Evolutionary conservation across 2,888 invertebrate species (phyloP).

Genomic region (Ichneumon xanthorius): DNA sequence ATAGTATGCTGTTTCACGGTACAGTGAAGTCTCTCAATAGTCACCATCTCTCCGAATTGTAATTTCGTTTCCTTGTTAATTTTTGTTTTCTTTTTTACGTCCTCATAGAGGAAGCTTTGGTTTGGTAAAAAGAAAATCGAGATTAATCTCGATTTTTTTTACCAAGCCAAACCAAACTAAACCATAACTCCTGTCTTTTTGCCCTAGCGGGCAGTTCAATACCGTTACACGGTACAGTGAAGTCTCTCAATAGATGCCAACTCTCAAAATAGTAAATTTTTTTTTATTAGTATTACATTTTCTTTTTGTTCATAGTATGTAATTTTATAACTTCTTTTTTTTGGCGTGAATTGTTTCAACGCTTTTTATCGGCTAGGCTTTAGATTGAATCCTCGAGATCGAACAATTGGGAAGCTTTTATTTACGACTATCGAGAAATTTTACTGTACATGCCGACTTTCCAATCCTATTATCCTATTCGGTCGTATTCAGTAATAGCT

Average conservation of each 20-base stretch:
- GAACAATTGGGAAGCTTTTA: background rate
- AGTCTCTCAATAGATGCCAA: background rate
- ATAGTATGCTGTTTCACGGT: background rate
- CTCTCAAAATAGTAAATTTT: background rate
- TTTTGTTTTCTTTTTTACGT: background rate
- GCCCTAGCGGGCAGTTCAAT: too few species aligned
- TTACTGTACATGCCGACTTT: background rate
- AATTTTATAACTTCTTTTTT: background rate
- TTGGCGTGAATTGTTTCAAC: background rate
- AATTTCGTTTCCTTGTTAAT: background rate
- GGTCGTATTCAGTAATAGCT: background rate
- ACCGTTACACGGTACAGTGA: background rate
- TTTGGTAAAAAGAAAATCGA: too few species aligned
- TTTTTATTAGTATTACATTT: background rate
- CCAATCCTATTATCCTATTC: conserved; percentile 7
- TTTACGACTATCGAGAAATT: background rate
- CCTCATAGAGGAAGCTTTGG: too few species aligned
- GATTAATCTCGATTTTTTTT: too few species aligned
- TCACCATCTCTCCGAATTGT: background rate
- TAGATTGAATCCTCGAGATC: background rate
- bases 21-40: background rate
- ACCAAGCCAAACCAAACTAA: too few species aligned
- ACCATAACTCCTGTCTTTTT: too few species aligned
- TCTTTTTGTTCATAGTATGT: background rate
- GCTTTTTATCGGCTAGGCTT: background rate